phyloP scores from a whole-genome alignment of 2,888 invertebrate genomes.

The Cosmia pyralina region DNA sequence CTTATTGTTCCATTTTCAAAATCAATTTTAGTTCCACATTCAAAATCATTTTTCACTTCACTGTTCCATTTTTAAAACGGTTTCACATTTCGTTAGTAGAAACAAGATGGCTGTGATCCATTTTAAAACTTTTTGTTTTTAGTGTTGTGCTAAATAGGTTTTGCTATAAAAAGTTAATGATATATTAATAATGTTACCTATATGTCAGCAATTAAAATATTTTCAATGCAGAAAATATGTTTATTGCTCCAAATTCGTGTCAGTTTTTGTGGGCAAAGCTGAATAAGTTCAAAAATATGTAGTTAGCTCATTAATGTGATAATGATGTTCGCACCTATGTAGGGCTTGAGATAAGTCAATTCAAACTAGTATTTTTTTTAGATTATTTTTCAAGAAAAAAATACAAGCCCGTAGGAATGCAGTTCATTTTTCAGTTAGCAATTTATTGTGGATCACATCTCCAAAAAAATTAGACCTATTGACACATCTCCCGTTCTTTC shows the following conservation, averaged over 20 bases:
- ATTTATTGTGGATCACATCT: not conserved
- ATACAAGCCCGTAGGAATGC: not conserved
- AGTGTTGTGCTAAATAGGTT: conserved; percentile 8
- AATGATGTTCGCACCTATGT: conserved; percentile 21
- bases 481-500: not conserved
- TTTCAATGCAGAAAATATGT: conserved; percentile 38
- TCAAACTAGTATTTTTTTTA: conserved; percentile 2
- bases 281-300: conserved; percentile 35
- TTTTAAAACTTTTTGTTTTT: conserved; percentile 45
- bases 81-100: conserved; percentile 19
- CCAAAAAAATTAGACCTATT: not conserved
- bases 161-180: conserved; percentile 8
- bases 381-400: not conserved
- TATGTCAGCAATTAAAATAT: conserved; percentile 40
- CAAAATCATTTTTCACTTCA: conserved; percentile 57
- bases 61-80: conserved; percentile 56
- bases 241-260: conserved; percentile 39
- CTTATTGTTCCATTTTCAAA: conserved; percentile 70
- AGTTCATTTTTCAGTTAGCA: not conserved
- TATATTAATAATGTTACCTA: conserved; percentile 20
- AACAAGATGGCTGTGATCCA: conserved; percentile 40
- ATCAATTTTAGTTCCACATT: conserved; percentile 57
- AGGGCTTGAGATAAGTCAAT: conserved; percentile 16
- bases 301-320: conserved; percentile 33
- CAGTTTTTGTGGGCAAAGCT: conserved; percentile 8